Evolutionary conservation across 2,797 vertebrate genomes (phyloP).

Genomic region (Pyrocephalus nanus): DNA sequence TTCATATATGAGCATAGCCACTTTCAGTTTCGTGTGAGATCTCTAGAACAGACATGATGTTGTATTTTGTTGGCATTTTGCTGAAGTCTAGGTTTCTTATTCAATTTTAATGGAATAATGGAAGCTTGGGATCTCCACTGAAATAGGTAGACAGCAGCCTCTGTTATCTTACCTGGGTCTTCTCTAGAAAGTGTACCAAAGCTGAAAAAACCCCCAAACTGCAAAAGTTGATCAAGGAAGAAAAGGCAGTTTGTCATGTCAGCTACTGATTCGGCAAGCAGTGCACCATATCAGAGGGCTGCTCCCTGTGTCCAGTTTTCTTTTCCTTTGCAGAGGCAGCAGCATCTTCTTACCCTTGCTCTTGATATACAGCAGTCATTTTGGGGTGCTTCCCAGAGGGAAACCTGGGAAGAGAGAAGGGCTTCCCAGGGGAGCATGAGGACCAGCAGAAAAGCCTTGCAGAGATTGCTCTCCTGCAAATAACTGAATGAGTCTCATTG

Average conservation of each 20-base stretch:
- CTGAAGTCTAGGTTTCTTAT: neutral
- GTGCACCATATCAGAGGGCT: accelerated
- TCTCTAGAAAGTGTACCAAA: neutral
- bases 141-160: neutral
- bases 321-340: neutral
- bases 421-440: neutral
- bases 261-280: neutral
- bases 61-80: neutral
- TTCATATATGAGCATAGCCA: neutral
- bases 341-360: neutral
- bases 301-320: neutral
- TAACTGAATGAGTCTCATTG: neutral
- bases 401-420: neutral
- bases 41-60: neutral
- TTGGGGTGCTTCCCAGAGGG: neutral
- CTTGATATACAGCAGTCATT: neutral
- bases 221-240: neutral
- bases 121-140: neutral
- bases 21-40: neutral
- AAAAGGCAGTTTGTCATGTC: neutral
- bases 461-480: neutral
- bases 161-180: neutral
- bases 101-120: neutral
- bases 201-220: accelerated
- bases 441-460: neutral